Evolutionary conservation across 2,113 vertebrate species (phyloP).

Genomic region (Hemiprocne comata): DNA sequence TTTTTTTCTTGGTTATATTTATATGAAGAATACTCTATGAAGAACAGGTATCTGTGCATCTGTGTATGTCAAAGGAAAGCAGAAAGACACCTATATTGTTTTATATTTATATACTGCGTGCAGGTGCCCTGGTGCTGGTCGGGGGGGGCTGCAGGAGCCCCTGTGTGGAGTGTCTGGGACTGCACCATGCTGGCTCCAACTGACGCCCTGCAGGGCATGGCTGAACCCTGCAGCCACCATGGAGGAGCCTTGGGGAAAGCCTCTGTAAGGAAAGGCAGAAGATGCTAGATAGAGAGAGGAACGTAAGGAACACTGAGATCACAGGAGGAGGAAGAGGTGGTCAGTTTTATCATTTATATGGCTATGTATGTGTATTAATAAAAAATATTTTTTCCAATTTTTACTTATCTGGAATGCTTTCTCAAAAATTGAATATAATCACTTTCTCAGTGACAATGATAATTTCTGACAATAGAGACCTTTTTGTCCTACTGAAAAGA

Average conservation of each 20-base stretch:
- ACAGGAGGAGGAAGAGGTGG: not conserved
- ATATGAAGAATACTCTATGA: not conserved
- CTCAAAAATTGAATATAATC: not conserved
- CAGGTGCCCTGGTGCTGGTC: not conserved
- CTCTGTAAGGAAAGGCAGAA: not conserved
- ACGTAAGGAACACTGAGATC: fast-evolving
- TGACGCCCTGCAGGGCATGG: fast-evolving
- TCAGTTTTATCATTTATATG: not conserved
- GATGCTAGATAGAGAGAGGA: fast-evolving
- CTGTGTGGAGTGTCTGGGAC: not conserved
- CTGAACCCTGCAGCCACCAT: fast-evolving
- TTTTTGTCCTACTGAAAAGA: not conserved
- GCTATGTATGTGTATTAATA: too few species aligned
- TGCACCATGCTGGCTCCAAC: not conserved
- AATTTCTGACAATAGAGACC: not conserved
- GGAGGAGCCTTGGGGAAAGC: fast-evolving
- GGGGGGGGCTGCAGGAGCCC: fast-evolving
- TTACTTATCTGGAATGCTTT: not conserved
- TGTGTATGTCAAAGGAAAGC: not conserved
- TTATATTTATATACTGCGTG: fast-evolving
- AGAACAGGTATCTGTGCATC: not conserved
- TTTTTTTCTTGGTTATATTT: not conserved
- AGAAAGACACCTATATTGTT: not conserved
- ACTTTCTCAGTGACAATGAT: not conserved
- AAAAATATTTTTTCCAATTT: not conserved